Evolutionary conservation across 2,797 vertebrate genomes (phyloP).

Genomic region (Poecilia velifera): DNA sequence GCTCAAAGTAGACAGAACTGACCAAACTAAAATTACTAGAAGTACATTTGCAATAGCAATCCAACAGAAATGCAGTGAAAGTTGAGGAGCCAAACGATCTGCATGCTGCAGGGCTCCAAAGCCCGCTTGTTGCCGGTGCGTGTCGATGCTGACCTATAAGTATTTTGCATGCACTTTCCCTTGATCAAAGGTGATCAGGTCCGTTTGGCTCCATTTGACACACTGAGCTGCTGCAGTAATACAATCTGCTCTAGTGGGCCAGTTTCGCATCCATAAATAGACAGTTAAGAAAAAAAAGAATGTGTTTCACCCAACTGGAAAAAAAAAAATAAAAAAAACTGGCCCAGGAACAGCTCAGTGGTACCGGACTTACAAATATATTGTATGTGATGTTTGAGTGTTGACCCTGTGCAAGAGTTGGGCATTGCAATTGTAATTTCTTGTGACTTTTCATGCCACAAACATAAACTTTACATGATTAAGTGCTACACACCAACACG

Average conservation of each 20-base stretch:
- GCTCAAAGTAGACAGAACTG: background rate
- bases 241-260: background rate
- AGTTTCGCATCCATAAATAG: background rate
- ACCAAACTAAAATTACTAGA: background rate
- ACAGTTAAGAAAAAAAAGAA: background rate
- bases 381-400: background rate
- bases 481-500: background rate
- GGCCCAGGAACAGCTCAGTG: background rate
- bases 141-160: background rate
- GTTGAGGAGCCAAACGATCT: background rate
- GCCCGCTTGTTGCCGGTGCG: background rate
- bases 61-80: background rate
- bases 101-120: background rate
- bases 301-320: background rate
- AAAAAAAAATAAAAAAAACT: background rate
- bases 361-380: background rate
- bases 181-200: conserved; percentile 1
- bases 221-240: background rate
- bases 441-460: background rate
- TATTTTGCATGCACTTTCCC: background rate
- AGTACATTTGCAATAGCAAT: background rate
- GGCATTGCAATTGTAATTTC: background rate
- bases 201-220: background rate
- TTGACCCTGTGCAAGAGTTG: background rate
- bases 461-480: background rate